Evolutionary conservation across 37 sponge, comb jelly and placozoan species (phyloP), one percentile per base, ranked within the genome.

Genomic region (Axinella damicornis): DNA sequence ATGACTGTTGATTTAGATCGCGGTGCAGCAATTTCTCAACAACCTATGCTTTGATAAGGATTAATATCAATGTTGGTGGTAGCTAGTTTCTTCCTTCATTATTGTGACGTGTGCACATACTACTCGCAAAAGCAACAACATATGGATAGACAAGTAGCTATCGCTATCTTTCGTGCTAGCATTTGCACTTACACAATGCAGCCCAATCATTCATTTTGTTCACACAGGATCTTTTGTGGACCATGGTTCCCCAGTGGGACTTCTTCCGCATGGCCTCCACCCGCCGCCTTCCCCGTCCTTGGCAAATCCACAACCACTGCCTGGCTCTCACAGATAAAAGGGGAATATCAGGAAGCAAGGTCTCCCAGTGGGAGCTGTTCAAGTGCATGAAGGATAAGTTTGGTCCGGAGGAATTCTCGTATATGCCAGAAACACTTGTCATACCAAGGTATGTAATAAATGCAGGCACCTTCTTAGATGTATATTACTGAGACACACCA

Each of bases 301-400:
- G 96, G 96, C 96, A 96, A 83, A 65, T 96, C 21, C 96, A 96
- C 85, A 96, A 96, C 68, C 96, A 96, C 77, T 96, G 96, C 53
- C 73, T 96, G 21, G 30, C 85, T 17, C 90, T 96, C 52, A 53
- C 66, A 25, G 81, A 96, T 71, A 64, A 71, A 53, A 37, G 74
- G 39, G 96, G 96, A 2, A 92, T 96, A 32, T 92, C 96, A 24
- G 96, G 96, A n/a, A 66, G 66, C 53, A 96, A 96, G 78, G 87
- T 85, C 40, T 92, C 96, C n/a, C 96, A 96, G 79, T 96, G 96
- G 96, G 64, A 92, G 73, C 84, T 88, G 52, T 92, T 78, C 83
- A 74, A 80, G 62, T 92, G 91, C 38, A 96, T 96, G 96, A 73
- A 69, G 59, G 65, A 81, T n/a, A 84, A 84, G 64, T 87, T 78